Conservation (phyloP, 2,797 vertebrate genomes). For the Ispidina lecontei region DNA sequence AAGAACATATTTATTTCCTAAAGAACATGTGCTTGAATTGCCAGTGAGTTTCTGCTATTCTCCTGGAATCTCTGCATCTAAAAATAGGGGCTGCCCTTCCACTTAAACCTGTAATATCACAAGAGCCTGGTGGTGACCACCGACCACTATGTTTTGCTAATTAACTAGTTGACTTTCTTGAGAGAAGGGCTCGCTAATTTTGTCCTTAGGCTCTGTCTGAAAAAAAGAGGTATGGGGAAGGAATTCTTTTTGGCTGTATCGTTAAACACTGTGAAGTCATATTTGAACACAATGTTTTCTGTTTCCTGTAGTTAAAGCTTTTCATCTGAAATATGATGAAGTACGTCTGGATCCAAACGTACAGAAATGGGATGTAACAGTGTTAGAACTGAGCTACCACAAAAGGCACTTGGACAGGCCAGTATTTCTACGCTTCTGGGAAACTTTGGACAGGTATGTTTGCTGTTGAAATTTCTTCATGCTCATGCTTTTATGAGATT, state of each 20-base stretch:
- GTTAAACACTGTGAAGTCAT: not conserved
- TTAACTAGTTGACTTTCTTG: not conserved
- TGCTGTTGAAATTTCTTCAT: not conserved
- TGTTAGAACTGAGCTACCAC: slow-evolving; percentile 97
- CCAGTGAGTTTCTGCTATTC: not conserved
- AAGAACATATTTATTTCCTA: not conserved
- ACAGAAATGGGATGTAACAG: slow-evolving; percentile 97
- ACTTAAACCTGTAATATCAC: not conserved
- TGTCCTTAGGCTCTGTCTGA: not conserved
- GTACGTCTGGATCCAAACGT: slow-evolving; percentile 95
- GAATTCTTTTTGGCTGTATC: not conserved
- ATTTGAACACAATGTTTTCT: not conserved
- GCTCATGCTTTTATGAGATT: not conserved
- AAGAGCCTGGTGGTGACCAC: no score
- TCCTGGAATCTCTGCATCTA: not conserved
- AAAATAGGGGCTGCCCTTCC: not conserved
- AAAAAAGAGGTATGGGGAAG: not conserved
- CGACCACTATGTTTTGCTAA: not conserved
- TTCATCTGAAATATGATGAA: slow-evolving; percentile 98
- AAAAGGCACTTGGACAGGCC: slow-evolving; percentile 95
- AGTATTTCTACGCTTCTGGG: slow-evolving; percentile 96
- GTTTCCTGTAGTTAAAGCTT: slow-evolving; percentile 89
- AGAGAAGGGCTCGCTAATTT: not conserved
- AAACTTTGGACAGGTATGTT: slow-evolving; percentile 93
- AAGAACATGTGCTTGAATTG: not conserved